Base-by-base conservation (phyloP, 2,888 invertebrate genomes). In the Gari tellinella region DNA sequence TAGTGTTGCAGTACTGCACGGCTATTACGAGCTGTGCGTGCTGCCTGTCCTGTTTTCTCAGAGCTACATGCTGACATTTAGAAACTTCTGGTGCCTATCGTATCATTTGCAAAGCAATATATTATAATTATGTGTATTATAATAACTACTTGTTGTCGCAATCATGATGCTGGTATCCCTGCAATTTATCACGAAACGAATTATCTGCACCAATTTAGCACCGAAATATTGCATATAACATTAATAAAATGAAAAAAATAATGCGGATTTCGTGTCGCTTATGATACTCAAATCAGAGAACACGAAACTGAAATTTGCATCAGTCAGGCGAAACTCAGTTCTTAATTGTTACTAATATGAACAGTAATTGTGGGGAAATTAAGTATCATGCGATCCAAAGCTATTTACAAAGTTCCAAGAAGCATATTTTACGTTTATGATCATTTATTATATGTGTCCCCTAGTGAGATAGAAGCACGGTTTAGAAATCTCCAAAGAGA, bases 341-440 rank as follows among this genome's bases (percentile, higher is more conserved):
- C 48, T 55, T 65, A 53, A 63, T 60, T 60, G 51, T 23, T 56
- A 21, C 51, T 52, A 68, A 74, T 68, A 68, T 26, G 60, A 38
- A 15, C 58, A 65, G 56, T 65, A 74, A 74, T 74, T 74, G 65
- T 51, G 64, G 60, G 49, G 64, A 61, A 68, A 73, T 73, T 73
- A 73, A 73, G 67, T 67, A 67, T 62, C 73, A 53, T 63, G 67
- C 67, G 67, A 73, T 64, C 52, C 46, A 41, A 58, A 51, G 65
- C 53, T 72, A 66, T 72, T 72, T 72, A 65, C 61, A 61, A 46
- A 61, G 61, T 60, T 49, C 38, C 41, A 43, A 62, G 62, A 57
- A 56, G 56, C 65, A 60, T 56, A 61, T 61, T 66, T 62, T 65
- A 56, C 72, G 26, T 72, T 65, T 72, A 43, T 51, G 72, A 62